Evolutionary conservation across 2,113 vertebrate species (phyloP).

Genomic region (Myodes glareolus): DNA sequence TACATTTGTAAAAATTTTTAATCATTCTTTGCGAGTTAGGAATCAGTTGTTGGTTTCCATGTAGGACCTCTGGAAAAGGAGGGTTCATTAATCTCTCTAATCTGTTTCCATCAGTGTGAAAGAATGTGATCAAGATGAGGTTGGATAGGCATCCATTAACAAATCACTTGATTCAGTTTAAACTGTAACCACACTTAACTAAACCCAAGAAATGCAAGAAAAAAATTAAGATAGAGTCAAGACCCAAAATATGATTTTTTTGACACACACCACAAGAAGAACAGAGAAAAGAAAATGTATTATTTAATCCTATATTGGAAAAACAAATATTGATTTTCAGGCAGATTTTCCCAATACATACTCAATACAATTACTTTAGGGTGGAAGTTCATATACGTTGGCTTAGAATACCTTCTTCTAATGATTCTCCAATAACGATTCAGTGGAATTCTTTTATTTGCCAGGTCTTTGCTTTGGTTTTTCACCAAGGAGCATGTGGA

Average conservation of each 20-base stretch:
- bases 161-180: background rate
- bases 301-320: background rate
- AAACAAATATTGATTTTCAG: background rate
- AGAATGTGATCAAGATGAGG: background rate
- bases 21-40: background rate
- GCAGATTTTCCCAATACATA: background rate
- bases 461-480: background rate
- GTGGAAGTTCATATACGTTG: background rate
- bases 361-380: background rate
- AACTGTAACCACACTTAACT: background rate
- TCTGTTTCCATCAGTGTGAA: background rate
- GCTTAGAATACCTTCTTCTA: background rate
- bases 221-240: background rate
- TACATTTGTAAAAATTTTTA: background rate
- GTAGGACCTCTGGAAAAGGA: background rate
- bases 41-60: background rate
- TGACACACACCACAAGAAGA: background rate
- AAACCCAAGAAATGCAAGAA: background rate
- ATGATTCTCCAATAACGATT: background rate
- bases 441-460: background rate
- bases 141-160: background rate
- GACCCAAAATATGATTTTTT: background rate
- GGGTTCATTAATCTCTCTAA: background rate
- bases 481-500: background rate
- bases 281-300: background rate